phyloP scores from a whole-genome alignment of 1,140 invertebrate species.

The Polypedilum pembai region DNA sequence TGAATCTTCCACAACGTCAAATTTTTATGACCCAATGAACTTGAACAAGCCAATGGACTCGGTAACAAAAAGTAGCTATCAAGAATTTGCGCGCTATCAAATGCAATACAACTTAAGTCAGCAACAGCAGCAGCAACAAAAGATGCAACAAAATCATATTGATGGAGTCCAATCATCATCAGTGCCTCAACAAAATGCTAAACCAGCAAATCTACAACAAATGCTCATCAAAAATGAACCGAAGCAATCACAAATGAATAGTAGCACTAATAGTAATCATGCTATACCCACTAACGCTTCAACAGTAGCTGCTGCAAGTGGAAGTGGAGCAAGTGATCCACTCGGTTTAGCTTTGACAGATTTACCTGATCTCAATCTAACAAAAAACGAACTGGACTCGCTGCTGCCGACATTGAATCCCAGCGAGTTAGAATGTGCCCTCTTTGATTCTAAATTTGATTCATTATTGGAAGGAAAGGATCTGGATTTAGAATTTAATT shows the following conservation, averaged over 20 bases:
- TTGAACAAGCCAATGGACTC: conserved; percentile 51
- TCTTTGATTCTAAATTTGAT: conserved; percentile 46
- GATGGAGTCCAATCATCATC: conserved; percentile 31
- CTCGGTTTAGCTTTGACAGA: conserved; percentile 29
- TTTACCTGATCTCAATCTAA: conserved; percentile 43
- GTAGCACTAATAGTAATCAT: conserved; percentile 36
- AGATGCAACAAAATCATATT: conserved; percentile 29
- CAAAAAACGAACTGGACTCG: conserved; percentile 53
- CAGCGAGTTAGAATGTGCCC: conserved; percentile 46
- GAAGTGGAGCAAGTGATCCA: conserved; percentile 32
- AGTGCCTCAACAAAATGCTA: conserved; percentile 30
- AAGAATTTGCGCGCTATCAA: conserved; percentile 53
- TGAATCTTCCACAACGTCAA: conserved; percentile 42
- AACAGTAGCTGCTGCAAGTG: conserved; percentile 25
- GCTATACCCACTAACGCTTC: background rate
- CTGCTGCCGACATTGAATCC: conserved; percentile 51
- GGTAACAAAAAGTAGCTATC: conserved; percentile 51
- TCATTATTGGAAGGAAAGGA: conserved; percentile 43
- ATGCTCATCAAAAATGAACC: conserved; percentile 27
- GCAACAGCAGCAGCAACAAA: conserved; percentile 34
- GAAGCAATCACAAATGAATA: conserved; percentile 37
- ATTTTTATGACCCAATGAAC: conserved; percentile 46
- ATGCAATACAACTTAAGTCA: conserved; percentile 54
- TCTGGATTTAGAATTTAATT: conserved; percentile 41
- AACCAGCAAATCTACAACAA: conserved; percentile 6